Conservation (phyloP, 2,888 invertebrate species). For the Tuberolachnus salignus region DNA sequence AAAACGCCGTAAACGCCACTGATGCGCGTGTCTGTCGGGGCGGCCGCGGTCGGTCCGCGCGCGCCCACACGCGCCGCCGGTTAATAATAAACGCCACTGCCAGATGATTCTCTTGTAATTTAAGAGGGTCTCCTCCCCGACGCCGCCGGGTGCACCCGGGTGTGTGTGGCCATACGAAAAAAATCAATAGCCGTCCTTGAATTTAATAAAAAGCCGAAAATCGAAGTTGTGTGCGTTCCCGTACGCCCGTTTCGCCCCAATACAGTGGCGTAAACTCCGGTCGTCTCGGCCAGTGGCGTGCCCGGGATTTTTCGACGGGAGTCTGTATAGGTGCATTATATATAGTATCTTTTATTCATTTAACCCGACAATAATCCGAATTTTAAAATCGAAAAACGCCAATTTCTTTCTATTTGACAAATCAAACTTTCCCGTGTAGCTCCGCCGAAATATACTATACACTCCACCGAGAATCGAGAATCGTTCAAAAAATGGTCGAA, state of each 20-base stretch:
- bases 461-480: too few relatives aligned
- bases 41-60: not conserved
- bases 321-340: too few relatives aligned
- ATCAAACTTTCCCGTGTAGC: too few relatives aligned
- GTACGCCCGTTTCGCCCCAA: too few relatives aligned
- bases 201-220: conserved; percentile 33
- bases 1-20: not conserved
- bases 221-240: not conserved
- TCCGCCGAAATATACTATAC: too few relatives aligned
- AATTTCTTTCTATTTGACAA: too few relatives aligned
- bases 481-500: too few relatives aligned
- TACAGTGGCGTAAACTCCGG: not conserved
- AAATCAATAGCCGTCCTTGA: conserved; percentile 52
- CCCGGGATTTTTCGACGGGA: not conserved
- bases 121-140: conserved; percentile 31
- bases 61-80: not conserved
- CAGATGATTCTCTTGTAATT: conserved; percentile 47
- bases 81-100: conserved; percentile 33
- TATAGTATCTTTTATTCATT: too few relatives aligned
- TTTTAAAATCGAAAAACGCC: too few relatives aligned
- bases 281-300: too few relatives aligned
- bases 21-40: not conserved
- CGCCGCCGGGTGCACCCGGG: not conserved
- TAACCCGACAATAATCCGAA: too few relatives aligned
- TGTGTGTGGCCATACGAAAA: not conserved